Evolutionary conservation across 1,140 invertebrate genomes (phyloP), one percentile per base, ranked within the genome.

Genomic region (Rhynchophorus ferrugineus): DNA sequence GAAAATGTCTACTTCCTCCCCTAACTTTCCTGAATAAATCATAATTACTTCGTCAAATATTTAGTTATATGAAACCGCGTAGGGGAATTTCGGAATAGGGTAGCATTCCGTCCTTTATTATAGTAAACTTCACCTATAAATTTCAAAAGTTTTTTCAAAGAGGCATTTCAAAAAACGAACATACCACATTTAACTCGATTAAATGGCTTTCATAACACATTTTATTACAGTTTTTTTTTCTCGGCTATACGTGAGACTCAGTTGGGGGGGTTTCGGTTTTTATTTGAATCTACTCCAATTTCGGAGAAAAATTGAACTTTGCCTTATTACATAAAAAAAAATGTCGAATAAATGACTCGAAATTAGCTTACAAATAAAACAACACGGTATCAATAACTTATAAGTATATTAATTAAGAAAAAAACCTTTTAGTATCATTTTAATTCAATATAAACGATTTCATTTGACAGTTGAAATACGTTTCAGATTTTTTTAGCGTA

Each of bases 21-120:
- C 50, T 29, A 45, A 53, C 43, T 53, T 45, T 43, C 34, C 41
- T 53, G 50, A 46, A 53, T 53, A 53, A 53, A 53, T 53, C 50
- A 53, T 53, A 53, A 53, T 53, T 53, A 53, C 43, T 53, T 45
- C 50, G 43, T 53, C 50, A 53, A 53, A 53, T 53, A 53, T 53
- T 53, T 53, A 53, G 50, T 53, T 53, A 39, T 53, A 53, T 53
- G 50, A 46, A 46, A 34, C 43, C 50, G 44, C 21, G 17, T 21
- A 46, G 44, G 43, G 50, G 46, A 46, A 53, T 53, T 53, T 53
- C 22, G 50, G 44, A 20, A 34, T 53, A 34, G 44, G 50, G 50
- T 44, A 41, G 36, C 38, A 46, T 22, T 34, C 44, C 34, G 37
- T n/a, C 43, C 50, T 38, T 53, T 53, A 53, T 53, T 45, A 53